Percentiles rank a stretch among this genome's conserved stretches.
These are phyloP conservation scores for Sthenelais limicola DNA, from an alignment of 2,888 invertebrate genomes.

Conservation along the genomic window DNA sequence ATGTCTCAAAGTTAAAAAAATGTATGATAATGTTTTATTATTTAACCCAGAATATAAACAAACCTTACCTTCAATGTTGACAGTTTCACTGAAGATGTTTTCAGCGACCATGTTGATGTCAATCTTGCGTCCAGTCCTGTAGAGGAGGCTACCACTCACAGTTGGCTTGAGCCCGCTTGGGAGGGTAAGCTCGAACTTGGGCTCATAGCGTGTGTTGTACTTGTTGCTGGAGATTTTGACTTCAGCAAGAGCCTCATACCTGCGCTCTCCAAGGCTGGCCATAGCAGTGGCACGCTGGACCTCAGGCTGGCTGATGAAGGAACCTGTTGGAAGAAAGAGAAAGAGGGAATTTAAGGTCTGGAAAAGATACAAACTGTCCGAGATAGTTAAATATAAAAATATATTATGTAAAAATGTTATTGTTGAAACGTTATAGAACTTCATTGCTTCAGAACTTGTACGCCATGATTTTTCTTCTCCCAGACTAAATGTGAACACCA, in stretches of 20 bases:
- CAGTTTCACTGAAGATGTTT: slow-evolving; percentile 45
- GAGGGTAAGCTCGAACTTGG: slow-evolving; percentile 42
- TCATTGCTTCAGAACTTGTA: too few species aligned
- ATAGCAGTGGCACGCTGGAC: slow-evolving; percentile 56
- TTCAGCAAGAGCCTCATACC: slow-evolving; percentile 58
- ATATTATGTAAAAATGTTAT: too few species aligned
- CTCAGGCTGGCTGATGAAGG: slow-evolving; percentile 48
- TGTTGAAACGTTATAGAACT: too few species aligned
- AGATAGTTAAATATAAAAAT: too few species aligned
- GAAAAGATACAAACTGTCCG: too few species aligned
- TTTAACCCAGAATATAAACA: too few species aligned
- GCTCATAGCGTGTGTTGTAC: slow-evolving; percentile 50
- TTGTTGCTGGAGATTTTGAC: slow-evolving; percentile 45
- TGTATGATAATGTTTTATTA: too few species aligned
- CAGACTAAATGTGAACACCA: too few species aligned
- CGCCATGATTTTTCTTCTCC: too few species aligned
- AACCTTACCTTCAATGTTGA: slow-evolving; percentile 44
- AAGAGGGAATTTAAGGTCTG: too few species aligned
- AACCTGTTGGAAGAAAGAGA: too few species aligned
- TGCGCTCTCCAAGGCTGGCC: slow-evolving; percentile 51
- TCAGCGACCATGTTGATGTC: slow-evolving; percentile 43
- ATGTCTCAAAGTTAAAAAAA: too few species aligned
- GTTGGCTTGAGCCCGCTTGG: slow-evolving; percentile 35
- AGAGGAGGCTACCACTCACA: slow-evolving; percentile 39
- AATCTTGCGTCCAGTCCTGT: slow-evolving; percentile 39